Conservation (phyloP, 2,113 vertebrate species). For the Dromiciops gliroides region DNA sequence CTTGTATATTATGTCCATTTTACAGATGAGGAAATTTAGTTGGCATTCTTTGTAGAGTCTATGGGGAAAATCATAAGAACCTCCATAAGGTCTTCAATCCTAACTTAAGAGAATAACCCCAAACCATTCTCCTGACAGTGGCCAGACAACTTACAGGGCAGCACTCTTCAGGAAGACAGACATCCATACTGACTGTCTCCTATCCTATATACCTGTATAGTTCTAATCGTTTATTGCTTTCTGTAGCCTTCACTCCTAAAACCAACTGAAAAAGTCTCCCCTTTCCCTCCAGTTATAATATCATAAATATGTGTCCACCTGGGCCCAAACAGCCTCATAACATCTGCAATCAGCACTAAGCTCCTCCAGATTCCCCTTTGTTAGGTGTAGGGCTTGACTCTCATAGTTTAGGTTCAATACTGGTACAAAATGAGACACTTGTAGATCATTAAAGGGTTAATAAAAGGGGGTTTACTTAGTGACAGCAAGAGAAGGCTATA, state of each 20-base stretch:
- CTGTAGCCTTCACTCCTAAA: background rate
- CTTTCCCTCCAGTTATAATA: background rate
- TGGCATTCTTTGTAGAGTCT: background rate
- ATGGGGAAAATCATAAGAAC: background rate
- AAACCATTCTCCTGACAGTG: background rate
- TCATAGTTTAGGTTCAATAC: background rate
- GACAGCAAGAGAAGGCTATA: background rate
- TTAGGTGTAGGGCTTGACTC: background rate
- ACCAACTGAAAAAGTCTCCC: background rate
- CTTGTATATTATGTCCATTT: background rate
- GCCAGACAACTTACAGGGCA: background rate
- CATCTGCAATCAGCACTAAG: background rate
- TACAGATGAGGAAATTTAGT: background rate
- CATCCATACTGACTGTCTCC: background rate
- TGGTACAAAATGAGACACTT: background rate
- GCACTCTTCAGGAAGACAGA: background rate
- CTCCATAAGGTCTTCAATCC: background rate
- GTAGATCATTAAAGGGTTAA: background rate
- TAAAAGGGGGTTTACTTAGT: background rate
- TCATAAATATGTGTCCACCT: background rate
- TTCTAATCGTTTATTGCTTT: background rate
- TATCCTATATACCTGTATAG: background rate
- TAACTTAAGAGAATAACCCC: background rate
- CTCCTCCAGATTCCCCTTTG: background rate
- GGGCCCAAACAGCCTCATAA: background rate